Evolutionary conservation across 1,140 invertebrate species (phyloP).

Genomic region (Drosophila littoralis): DNA sequence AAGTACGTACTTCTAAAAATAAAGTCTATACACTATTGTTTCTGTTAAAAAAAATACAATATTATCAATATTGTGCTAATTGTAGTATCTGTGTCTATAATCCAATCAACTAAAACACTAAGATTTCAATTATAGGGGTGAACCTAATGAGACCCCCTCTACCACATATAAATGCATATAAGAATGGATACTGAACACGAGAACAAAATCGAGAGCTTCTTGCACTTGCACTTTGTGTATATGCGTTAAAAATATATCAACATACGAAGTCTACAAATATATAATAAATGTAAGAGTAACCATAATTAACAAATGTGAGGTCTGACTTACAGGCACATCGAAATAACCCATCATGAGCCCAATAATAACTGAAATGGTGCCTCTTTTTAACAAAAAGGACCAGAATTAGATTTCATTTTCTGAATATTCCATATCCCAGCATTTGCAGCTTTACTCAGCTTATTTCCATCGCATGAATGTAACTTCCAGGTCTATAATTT

Average conservation of each 20-base stretch:
- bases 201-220: constrained; percentile 81
- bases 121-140: background rate
- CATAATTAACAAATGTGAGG: background rate
- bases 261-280: constrained; percentile 27
- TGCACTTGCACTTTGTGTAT: constrained; percentile 63
- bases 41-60: background rate
- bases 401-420: constrained; percentile 19
- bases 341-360: background rate
- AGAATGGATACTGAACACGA: constrained; percentile 32
- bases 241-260: constrained; percentile 14
- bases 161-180: constrained; percentile 6
- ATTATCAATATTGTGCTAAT: background rate
- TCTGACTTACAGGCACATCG: background rate
- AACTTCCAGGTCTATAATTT: background rate
- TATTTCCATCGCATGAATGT: constrained; percentile 7
- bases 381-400: constrained; percentile 26
- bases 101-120: constrained; percentile 6
- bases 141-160: background rate
- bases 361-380: background rate
- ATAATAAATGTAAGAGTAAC: constrained; percentile 14
- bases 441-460: background rate
- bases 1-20: background rate
- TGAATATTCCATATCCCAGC: background rate
- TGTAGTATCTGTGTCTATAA: background rate
- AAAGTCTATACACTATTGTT: background rate